Evolutionary conservation across 2,113 vertebrate species (phyloP).

Genomic region (Heterotilapia buettikoferi): DNA sequence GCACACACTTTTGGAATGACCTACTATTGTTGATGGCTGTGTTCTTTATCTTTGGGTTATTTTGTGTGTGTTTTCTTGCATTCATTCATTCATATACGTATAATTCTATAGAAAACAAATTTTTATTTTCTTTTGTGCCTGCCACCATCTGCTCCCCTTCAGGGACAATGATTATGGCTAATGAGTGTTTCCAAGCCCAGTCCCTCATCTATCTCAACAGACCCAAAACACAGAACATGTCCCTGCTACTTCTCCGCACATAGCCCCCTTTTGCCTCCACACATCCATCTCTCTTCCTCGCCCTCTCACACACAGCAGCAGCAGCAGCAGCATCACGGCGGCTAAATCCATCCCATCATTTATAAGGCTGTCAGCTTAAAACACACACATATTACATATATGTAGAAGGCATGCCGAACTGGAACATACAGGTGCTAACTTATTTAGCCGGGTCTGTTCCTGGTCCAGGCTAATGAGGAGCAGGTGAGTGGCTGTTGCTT

Average conservation of each 20-base stretch:
- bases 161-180: conserved; percentile 62
- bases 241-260: conserved; percentile 60
- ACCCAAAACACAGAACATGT: conserved; percentile 53
- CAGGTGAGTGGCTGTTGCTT: conserved; percentile 74
- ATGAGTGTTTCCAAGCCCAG: conserved; percentile 59
- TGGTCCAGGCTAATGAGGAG: conserved; percentile 71
- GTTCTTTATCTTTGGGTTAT: background rate
- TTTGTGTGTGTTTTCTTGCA: background rate
- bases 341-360: conserved; percentile 52
- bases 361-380: conserved; percentile 68
- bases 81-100: background rate
- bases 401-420: conserved; percentile 67
- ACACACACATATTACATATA: conserved; percentile 68
- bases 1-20: background rate
- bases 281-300: conserved; percentile 48
- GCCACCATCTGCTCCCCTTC: conserved; percentile 59
- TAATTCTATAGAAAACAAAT: conserved; percentile 1
- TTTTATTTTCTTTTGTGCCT: conserved; percentile 18
- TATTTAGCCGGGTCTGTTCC: conserved; percentile 67
- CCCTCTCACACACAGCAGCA: conserved; percentile 21
- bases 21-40: background rate
- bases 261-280: conserved; percentile 10
- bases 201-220: conserved; percentile 63
- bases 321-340: background rate
- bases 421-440: conserved; percentile 78